Evolutionary conservation across 2,888 invertebrate species (phyloP).

Genomic region (Tetanocera ferruginea): DNA sequence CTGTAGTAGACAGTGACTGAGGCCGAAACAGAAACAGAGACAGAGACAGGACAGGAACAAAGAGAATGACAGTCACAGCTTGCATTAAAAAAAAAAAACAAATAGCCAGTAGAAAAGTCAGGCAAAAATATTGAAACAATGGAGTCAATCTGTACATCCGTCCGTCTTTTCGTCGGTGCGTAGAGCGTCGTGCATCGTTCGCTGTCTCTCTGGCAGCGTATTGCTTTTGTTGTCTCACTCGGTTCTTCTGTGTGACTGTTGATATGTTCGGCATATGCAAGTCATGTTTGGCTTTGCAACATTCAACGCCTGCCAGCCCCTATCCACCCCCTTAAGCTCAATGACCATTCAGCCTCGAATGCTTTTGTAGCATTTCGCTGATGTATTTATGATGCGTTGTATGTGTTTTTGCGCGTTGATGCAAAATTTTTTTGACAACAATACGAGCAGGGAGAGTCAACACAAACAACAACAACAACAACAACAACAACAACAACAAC

Average conservation of each 20-base stretch:
- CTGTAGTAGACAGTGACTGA: too few relatives aligned
- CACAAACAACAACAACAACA: not conserved
- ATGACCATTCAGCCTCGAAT: not conserved
- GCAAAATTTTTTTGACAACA: not conserved
- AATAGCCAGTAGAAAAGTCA: too few relatives aligned
- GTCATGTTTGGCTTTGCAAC: not conserved
- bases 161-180: not conserved
- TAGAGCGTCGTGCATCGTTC: not conserved
- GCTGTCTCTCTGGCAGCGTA: not conserved
- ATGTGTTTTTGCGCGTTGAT: not conserved
- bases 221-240: not conserved
- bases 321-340: not conserved
- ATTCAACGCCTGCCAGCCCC: not conserved
- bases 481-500: not conserved
- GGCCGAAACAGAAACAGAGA: too few relatives aligned
- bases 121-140: not conserved
- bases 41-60: too few relatives aligned
- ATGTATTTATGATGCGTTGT: slow-evolving; percentile 19
- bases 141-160: not conserved
- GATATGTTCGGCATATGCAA: not conserved
- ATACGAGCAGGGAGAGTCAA: not conserved
- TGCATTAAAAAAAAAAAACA: too few relatives aligned
- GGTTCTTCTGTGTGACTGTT: not conserved
- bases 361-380: slow-evolving; percentile 6
- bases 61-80: too few relatives aligned